phyloP scores from a whole-genome alignment of 2,113 vertebrate species.

The Malurus elegans region DNA sequence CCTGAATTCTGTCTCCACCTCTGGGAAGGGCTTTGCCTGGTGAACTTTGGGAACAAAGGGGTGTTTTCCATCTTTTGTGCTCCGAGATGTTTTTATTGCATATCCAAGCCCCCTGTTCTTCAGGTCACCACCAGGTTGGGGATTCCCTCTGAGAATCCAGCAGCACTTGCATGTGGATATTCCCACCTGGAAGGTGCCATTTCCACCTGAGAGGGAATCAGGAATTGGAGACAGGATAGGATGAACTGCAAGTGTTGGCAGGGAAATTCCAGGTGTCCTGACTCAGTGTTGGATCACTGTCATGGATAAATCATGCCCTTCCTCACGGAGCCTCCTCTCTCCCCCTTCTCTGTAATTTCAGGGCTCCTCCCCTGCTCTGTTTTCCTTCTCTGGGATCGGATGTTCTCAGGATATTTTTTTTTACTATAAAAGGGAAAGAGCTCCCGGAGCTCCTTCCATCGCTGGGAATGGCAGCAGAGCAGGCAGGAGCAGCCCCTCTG shows the following conservation, averaged over 20 bases:
- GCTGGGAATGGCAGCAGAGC: neutral
- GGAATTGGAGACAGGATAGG: neutral
- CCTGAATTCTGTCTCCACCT: neutral
- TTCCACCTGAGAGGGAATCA: neutral
- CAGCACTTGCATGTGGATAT: neutral
- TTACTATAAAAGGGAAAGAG: constrained; percentile 52
- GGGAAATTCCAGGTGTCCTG: neutral
- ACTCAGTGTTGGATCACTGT: neutral
- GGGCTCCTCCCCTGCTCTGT: neutral
- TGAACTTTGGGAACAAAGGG: neutral
- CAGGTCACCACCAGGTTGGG: neutral
- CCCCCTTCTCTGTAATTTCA: neutral
- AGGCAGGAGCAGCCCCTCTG: constrained; percentile 42
- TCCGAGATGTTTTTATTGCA: neutral
- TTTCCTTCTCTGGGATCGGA: neutral
- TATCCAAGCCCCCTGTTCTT: neutral
- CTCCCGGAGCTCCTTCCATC: neutral
- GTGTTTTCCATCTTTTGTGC: neutral
- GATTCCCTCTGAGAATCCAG: neutral
- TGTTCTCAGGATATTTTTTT: constrained; percentile 16
- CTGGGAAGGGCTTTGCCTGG: neutral
- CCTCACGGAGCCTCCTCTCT: neutral
- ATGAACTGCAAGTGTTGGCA: neutral
- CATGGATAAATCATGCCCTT: neutral
- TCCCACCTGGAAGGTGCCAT: neutral